Evolutionary conservation across 2,113 vertebrate genomes (phyloP).

Genomic region (Argyrosomus japonicus): DNA sequence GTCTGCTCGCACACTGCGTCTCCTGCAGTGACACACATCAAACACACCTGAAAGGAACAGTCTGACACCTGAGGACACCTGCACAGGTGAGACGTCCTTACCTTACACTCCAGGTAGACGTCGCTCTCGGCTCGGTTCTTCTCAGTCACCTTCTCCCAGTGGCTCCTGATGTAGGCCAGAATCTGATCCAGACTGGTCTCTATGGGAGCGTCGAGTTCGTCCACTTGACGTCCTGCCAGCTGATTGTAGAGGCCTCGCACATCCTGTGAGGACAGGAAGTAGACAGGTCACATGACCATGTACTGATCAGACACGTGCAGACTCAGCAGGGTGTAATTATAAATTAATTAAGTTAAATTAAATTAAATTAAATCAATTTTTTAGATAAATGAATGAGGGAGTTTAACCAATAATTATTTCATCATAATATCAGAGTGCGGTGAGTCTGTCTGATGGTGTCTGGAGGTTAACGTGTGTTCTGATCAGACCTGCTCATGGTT

Average conservation of each 20-base stretch:
- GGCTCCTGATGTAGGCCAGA: slow-evolving; percentile 89
- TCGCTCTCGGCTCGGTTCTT: slow-evolving; percentile 88
- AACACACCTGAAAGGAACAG: not conserved
- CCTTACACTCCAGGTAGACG: slow-evolving; percentile 89
- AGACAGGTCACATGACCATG: not conserved
- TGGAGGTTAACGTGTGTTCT: not conserved
- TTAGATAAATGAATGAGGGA: too few species aligned
- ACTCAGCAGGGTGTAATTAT: too few species aligned
- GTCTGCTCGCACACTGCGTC: slow-evolving; percentile 74
- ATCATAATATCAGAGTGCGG: too few species aligned
- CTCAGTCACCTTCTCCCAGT: slow-evolving; percentile 94
- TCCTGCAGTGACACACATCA: slow-evolving; percentile 66
- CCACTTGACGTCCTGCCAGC: slow-evolving; percentile 89
- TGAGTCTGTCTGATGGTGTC: too few species aligned
- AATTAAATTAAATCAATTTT: too few species aligned
- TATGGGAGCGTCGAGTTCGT: slow-evolving; percentile 87
- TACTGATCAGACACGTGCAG: too few species aligned
- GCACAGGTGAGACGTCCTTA: slow-evolving; percentile 54
- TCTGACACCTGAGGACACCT: not conserved
- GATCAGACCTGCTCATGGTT: slow-evolving; percentile 90
- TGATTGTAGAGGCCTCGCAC: slow-evolving; percentile 92
- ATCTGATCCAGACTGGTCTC: slow-evolving; percentile 92
- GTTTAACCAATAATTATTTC: too few species aligned
- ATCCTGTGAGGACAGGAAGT: slow-evolving; percentile 82
- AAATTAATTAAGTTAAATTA: too few species aligned